Evolutionary conservation across 2,888 invertebrate genomes (phyloP), one percentile per base, ranked within the genome.

Genomic region (Drosophila atripex): DNA sequence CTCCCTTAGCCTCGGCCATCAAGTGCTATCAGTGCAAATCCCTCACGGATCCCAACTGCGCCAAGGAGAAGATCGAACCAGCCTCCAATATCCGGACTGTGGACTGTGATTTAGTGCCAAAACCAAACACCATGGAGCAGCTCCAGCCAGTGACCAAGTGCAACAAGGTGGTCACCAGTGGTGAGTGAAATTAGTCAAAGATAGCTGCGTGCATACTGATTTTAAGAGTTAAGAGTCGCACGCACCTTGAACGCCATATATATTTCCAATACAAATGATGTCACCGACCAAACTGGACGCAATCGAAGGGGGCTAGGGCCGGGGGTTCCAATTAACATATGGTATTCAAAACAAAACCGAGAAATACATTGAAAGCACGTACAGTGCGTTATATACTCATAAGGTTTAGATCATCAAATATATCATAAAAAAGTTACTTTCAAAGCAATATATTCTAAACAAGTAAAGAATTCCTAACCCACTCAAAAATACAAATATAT

Each of bases 1-100:
- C 6, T 23, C 30, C 28, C 11, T 14, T 30, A 91, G 91, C 90
- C 11, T 80, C 80, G 30, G 91, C 90, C 58, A 91, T 91, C 49
- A 89, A 80, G 72, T 91, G 91, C 59, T 91, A 90, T 70, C 89
- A 90, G 39, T 91, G 91, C 73, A 88, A 89, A 64, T 91, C 91
- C 4, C 63, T 89, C 3, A 82, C 86, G 50, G 90, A 91, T 75
- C 68, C 77, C 7, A 86, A 85, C 32, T 91, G 91, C 71, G 83
- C 82, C 65, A 83, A 79, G 11, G 90, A 91, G 0, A 80, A 77
- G 32, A 71, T 90, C 46, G 89, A 90, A 63, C 73, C 46, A 6
- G 64, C 23, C n/a, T 86, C 80, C 23, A 80, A 86, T 32, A 77
- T 90, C 6, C 87, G 74, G 1, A 60, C 75, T 12, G 91, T 91